Percentiles rank a stretch among this genome's conserved stretches.
phyloP scores from a whole-genome alignment of 2,888 invertebrate genomes.

The Drosophila picticornis region DNA sequence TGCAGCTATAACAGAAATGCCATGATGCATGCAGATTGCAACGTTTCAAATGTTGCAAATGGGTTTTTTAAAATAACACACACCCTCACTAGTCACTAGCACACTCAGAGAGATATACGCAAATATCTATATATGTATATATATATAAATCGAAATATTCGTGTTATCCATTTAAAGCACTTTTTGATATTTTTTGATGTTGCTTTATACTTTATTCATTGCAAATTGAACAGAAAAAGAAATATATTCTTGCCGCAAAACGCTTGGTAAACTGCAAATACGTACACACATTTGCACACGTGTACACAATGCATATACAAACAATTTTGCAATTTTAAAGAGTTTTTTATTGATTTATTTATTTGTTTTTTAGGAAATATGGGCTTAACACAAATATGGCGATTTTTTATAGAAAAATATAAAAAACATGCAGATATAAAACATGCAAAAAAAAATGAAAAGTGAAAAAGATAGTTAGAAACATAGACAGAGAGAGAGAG shows the following conservation, averaged over 20 bases:
- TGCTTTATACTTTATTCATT: constrained; percentile 23
- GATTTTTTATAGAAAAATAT: constrained; percentile 30
- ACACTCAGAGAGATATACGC: neutral
- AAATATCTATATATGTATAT: neutral
- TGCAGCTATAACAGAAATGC: constrained; percentile 48
- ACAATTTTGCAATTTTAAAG: constrained; percentile 27
- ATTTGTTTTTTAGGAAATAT: constrained; percentile 22
- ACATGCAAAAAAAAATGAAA: constrained; percentile 63
- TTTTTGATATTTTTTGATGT: constrained; percentile 2
- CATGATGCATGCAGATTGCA: constrained; percentile 66
- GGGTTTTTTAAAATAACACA: constrained; percentile 23
- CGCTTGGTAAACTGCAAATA: constrained; percentile 63
- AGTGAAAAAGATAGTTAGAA: constrained; percentile 19
- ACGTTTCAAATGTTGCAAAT: constrained; percentile 49
- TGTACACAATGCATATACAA: constrained; percentile 12
- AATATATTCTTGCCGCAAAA: constrained; percentile 57
- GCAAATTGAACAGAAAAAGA: constrained; percentile 48
- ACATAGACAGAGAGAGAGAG: constrained; percentile 26
- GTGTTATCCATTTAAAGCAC: constrained; percentile 48
- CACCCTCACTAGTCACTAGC: constrained; percentile 1
- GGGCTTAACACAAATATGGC: constrained; percentile 47
- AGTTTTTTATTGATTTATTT: constrained; percentile 40
- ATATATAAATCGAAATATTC: constrained; percentile 23
- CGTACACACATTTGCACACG: constrained; percentile 11
- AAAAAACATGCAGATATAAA: constrained; percentile 36